Conservation (phyloP, 2,113 vertebrate genomes). For the Austrofundulus limnaeus region DNA sequence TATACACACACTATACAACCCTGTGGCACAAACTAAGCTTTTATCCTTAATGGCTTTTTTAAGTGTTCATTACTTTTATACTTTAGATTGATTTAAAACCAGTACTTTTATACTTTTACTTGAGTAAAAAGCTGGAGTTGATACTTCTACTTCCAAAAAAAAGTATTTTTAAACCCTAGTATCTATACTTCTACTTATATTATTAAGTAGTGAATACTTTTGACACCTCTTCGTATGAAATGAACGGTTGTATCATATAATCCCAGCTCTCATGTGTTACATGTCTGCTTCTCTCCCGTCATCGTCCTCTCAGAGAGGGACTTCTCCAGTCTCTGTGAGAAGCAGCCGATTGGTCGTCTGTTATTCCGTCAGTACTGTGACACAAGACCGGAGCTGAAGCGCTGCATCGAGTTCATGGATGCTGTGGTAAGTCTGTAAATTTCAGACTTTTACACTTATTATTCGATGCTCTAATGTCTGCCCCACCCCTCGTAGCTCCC, state of each 20-base stretch:
- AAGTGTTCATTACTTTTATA: no score
- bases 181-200: no score
- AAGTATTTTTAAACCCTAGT: no score
- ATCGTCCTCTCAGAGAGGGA: slow-evolving; percentile 81
- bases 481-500: neutral
- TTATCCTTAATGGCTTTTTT: no score
- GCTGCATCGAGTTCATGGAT: slow-evolving; percentile 88
- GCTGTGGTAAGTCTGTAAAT: slow-evolving; percentile 86
- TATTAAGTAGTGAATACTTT: no score
- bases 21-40: no score
- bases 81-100: no score
- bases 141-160: no score
- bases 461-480: neutral
- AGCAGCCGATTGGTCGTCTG: slow-evolving; percentile 90
- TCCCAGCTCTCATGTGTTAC: neutral
- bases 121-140: no score
- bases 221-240: no score
- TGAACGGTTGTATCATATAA: neutral
- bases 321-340: slow-evolving; percentile 88
- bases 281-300: neutral
- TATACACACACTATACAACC: no score
- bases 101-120: no score
- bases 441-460: neutral
- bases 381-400: slow-evolving; percentile 82
- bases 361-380: slow-evolving; percentile 92